Percentiles rank a stretch among this genome's conserved stretches.
Conservation (phyloP, 2,797 vertebrate species). For the Sebastolobus alascanus region DNA sequence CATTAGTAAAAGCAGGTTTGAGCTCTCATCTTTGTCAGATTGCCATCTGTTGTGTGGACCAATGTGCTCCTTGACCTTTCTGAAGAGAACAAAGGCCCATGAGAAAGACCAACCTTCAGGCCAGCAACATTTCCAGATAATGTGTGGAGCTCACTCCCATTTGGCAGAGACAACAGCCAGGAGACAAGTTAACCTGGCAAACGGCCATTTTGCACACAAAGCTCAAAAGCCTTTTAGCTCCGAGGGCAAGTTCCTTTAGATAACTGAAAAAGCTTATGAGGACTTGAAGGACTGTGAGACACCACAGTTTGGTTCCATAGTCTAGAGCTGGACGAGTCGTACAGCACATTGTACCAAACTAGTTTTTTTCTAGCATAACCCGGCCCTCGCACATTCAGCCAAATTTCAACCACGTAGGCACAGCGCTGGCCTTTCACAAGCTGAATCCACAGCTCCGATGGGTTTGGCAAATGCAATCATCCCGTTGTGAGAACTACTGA, state of each 20-base stretch:
- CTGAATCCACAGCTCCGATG: neutral
- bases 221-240: conserved; percentile 27
- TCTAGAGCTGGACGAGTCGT: neutral
- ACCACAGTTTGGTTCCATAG: conserved; percentile 14
- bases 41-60: conserved; percentile 15
- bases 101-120: conserved; percentile 46
- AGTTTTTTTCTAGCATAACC: neutral
- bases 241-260: conserved; percentile 1
- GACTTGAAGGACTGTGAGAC: conserved; percentile 14
- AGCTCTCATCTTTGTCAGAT: conserved; percentile 40
- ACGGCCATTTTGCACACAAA: conserved; percentile 28
- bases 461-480: neutral
- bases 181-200: conserved; percentile 51
- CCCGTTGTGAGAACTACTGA: neutral
- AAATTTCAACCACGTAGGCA: conserved; percentile 3
- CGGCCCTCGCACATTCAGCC: neutral
- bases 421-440: conserved; percentile 12
- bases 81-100: conserved; percentile 49
- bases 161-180: conserved; percentile 48
- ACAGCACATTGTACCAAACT: neutral
- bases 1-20: conserved; percentile 25
- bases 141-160: conserved; percentile 37
- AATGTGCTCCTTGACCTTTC: conserved; percentile 28
- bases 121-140: conserved; percentile 41
- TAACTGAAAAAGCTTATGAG: conserved; percentile 13